Evolutionary conservation across 1,140 invertebrate genomes (phyloP), one percentile per base, ranked within the genome.

Genomic region (Aphelenchoides besseyi): DNA sequence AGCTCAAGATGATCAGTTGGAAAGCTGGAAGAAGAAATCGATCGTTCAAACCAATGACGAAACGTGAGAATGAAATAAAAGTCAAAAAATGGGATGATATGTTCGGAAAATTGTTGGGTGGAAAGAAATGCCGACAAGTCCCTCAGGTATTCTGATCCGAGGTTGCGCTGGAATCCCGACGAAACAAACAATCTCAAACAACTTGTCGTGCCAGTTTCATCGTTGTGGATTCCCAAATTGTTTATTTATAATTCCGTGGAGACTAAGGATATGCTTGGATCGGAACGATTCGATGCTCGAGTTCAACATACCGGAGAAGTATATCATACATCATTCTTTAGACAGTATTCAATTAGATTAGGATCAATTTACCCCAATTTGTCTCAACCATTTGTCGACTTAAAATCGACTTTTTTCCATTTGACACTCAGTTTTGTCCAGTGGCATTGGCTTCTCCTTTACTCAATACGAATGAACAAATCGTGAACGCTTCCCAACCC

Each of bases 301-400:
- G 62, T 82, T 0, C 62, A 68, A 12, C 63, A 80, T 52, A 62
- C 69, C 35, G 80, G 80, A 0, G 1, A n/a, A n/a, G n/a, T n/a
- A n/a, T n/a, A n/a, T n/a, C n/a, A n/a, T n/a, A n/a, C n/a, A n/a
- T n/a, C n/a, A n/a, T n/a, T n/a, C n/a, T n/a, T n/a, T n/a, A n/a
- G n/a, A n/a, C n/a, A n/a, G n/a, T n/a, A n/a, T n/a, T n/a, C n/a
- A n/a, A n/a, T n/a, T n/a, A 62, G 26, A 64, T 80, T 8, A 74
- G 83, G 71, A 72, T 82, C 9, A 82, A 82, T 54, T 81, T 84
- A 32, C 80, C 80, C 0, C 82, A 82, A 68, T 81, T 75, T 54
- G 78, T 79, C 5, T 63, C 69, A 36, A 69, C 57, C 29, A 83
- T 77, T 18, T 81, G 77, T 63, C 69, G 70, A 9, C 52, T 72